phyloP scores from a whole-genome alignment of 2,888 invertebrate genomes.

The Vesta saturnalis region DNA sequence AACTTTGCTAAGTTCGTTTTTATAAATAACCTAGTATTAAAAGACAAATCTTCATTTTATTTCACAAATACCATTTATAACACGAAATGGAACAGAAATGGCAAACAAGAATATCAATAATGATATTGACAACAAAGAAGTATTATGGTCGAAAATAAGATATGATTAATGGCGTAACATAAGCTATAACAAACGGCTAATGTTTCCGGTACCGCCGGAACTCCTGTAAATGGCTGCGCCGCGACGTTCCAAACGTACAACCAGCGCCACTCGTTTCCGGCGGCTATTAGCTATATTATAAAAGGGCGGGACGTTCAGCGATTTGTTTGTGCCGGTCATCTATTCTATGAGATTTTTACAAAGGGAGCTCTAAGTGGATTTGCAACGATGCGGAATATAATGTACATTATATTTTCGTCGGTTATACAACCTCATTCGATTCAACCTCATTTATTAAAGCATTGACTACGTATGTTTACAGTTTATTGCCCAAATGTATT shows the following conservation, averaged over 20 bases:
- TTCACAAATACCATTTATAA: conserved; percentile 61
- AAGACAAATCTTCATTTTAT: conserved; percentile 57
- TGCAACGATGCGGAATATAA: conserved; percentile 55
- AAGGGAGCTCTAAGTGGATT: conserved; percentile 53
- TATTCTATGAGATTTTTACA: conserved; percentile 45
- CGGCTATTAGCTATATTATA: conserved; percentile 60
- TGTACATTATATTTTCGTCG: conserved; percentile 48
- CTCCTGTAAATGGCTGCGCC: conserved; percentile 60
- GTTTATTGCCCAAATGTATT: neutral
- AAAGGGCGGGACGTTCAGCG: conserved; percentile 58
- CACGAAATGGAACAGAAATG: conserved; percentile 57
- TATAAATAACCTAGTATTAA: conserved; percentile 36
- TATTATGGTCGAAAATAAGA: conserved; percentile 55
- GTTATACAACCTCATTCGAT: conserved; percentile 32
- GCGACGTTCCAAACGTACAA: conserved; percentile 46
- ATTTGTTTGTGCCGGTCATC: conserved; percentile 58
- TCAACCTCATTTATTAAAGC: conserved; percentile 26
- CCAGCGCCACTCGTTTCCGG: conserved; percentile 59
- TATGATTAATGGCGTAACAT: conserved; percentile 61
- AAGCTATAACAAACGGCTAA: conserved; percentile 61
- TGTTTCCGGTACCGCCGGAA: conserved; percentile 62
- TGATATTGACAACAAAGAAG: conserved; percentile 56
- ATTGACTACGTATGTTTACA: conserved; percentile 8
- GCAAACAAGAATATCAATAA: conserved; percentile 63
- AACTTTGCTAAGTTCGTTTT: too few species aligned